phyloP scores from a whole-genome alignment of 2,113 vertebrate species.

The Microcebus lehilahytsara region DNA sequence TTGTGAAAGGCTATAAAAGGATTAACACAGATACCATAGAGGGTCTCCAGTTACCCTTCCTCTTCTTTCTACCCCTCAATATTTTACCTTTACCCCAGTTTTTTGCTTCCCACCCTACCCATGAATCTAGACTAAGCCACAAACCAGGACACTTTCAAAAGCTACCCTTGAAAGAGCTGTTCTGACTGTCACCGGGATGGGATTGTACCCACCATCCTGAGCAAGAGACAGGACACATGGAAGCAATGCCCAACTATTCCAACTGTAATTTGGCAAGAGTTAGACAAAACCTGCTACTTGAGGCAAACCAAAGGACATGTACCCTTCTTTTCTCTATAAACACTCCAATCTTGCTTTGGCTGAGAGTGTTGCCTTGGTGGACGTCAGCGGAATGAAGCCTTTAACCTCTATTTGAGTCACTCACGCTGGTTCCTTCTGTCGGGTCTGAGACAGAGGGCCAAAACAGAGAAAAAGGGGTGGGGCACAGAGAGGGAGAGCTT shows the following conservation, averaged over 20 bases:
- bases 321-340: neutral
- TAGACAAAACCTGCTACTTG: neutral
- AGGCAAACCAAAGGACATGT: neutral
- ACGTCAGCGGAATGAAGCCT: neutral
- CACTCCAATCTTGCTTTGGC: neutral
- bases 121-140: neutral
- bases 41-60: neutral
- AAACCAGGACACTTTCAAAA: neutral
- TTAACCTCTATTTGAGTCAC: neutral
- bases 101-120: neutral
- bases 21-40: neutral
- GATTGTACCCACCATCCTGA: neutral
- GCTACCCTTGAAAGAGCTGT: neutral
- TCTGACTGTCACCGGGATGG: neutral
- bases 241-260: neutral
- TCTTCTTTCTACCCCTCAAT: neutral
- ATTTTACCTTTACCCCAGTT: neutral
- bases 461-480: neutral
- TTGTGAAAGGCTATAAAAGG: neutral
- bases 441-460: neutral
- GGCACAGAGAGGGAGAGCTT: neutral
- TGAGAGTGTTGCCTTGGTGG: neutral
- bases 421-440: neutral
- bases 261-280: neutral
- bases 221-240: neutral